Base-by-base conservation (phyloP, 2,888 invertebrate genomes). In the Willowsia nigromaculata region DNA sequence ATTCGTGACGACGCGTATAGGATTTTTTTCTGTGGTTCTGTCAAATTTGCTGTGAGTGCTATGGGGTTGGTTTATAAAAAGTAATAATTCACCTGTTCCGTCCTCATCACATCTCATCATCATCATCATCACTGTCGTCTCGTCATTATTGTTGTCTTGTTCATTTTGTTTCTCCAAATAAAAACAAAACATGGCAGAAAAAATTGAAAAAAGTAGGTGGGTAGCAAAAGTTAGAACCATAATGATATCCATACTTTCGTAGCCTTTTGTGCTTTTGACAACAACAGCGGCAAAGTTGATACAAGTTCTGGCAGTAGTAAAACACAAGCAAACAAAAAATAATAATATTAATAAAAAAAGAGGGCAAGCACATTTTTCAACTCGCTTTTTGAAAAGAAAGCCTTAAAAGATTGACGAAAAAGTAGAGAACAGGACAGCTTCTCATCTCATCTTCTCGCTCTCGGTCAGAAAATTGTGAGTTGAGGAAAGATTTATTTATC, bases 301-400 rank as follows among this genome's bases (percentile, higher is more conserved):
- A 30, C 30, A 30, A 18, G 40, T 27, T n/a, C 15, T 65, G 47
- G 22, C 7, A 43, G 56, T 18, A 40, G 43, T 47, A 74, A 50
- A 76, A 50, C 37, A 25, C 6, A 3, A 50, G 47, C 27, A 40
- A 37, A 9, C n/a, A 11, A 80, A 80, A 25, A 62, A 56, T 25
- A 53, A 59, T 62, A 62, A 25, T 62, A 53, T 13, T 37, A 80
- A 59, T 59, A 59, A n/a, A n/a, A n/a, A n/a, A 80, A 80, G 56
- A 78, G 47, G 68, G 53, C 37, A 37, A 71, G 30, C 83, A 37
- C 33, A 71, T 84, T 71, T 84, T 37, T 65, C 53, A 84, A 56
- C 84, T 74, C 71, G 74, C 74, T 84, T 84, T 50, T n/a, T n/a
- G n/a, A n/a, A n/a, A n/a, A 50, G 68, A 84, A 71, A 53, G 53